Conservation (phyloP, 2,888 invertebrate genomes). For the Limenitis camilla region DNA sequence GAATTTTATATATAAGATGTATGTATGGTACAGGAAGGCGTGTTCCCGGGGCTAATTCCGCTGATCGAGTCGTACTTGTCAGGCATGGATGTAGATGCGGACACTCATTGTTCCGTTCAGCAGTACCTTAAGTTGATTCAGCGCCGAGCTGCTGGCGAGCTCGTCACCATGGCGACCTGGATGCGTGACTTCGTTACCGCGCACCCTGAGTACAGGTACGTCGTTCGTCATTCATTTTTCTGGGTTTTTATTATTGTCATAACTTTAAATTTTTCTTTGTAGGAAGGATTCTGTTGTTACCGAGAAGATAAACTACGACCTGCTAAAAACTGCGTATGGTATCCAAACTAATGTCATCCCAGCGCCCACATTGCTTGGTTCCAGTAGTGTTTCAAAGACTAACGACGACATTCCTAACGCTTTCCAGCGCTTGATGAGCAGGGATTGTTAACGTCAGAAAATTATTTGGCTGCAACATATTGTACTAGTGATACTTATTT, state of each 20-base stretch:
- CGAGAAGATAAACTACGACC: slow-evolving; percentile 92
- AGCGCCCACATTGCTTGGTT: slow-evolving; percentile 85
- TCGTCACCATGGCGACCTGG: slow-evolving; percentile 96
- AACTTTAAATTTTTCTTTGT: slow-evolving; percentile 28
- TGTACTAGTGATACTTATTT: too few species aligned
- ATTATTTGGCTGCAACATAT: too few species aligned
- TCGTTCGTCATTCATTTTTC: slow-evolving; percentile 11
- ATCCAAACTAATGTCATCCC: slow-evolving; percentile 81
- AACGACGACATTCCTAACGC: slow-evolving; percentile 89
- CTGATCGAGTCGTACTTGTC: slow-evolving; percentile 95
- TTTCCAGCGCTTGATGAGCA: slow-evolving; percentile 74
- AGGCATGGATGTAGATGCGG: slow-evolving; percentile 97
- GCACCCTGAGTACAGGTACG: slow-evolving; percentile 93
- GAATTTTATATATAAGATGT: too few species aligned
- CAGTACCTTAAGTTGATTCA: slow-evolving; percentile 96
- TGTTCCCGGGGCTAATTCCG: slow-evolving; percentile 95
- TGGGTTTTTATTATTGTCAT: too few species aligned
- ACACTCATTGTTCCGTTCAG: slow-evolving; percentile 97
- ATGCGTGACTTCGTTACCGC: slow-evolving; percentile 90
- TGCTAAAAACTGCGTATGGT: slow-evolving; percentile 83
- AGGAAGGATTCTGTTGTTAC: slow-evolving; percentile 92
- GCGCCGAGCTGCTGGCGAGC: slow-evolving; percentile 88
- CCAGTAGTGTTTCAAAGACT: slow-evolving; percentile 82
- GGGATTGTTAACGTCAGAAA: slow-evolving; percentile 50
- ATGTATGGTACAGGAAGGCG: slow-evolving; percentile 78